phyloP scores from a whole-genome alignment of 1,140 invertebrate species.

The Aphis gossypii region DNA sequence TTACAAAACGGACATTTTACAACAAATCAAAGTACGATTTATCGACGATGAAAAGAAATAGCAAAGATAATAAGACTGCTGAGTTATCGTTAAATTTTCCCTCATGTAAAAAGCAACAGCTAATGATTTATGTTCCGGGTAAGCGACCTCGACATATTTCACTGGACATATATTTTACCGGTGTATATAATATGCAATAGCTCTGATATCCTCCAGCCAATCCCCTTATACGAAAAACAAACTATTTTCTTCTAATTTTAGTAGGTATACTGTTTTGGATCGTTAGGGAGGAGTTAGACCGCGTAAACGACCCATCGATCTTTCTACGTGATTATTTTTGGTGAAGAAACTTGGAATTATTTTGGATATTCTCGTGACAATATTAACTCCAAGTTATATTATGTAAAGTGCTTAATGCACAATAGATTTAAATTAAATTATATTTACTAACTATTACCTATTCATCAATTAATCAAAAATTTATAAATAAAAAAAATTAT shows the following conservation, averaged over 20 bases:
- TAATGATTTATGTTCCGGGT: slow-evolving; percentile 28
- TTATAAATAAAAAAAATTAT: not conserved
- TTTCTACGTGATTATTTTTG: not conserved
- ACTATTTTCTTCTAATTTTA: slow-evolving; percentile 29
- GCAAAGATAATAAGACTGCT: slow-evolving; percentile 23
- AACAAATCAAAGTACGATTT: slow-evolving; percentile 39
- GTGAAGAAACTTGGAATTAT: not conserved
- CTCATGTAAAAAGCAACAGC: not conserved
- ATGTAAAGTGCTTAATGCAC: not conserved
- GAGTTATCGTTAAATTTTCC: slow-evolving; percentile 26
- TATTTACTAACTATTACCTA: not conserved
- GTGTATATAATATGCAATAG: not conserved
- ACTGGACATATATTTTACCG: slow-evolving; percentile 15
- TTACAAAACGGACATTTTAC: not conserved
- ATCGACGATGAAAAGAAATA: not conserved
- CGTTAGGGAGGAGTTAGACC: not conserved
- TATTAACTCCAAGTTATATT: not conserved
- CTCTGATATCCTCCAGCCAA: not conserved
- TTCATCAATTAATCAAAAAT: not conserved
- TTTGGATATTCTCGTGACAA: not conserved
- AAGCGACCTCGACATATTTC: slow-evolving; percentile 42
- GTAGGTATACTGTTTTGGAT: not conserved
- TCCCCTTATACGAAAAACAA: not conserved
- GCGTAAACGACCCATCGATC: not conserved
- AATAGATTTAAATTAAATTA: not conserved